Conservation (phyloP, 2,797 vertebrate genomes). For the Crenuchus spilurus region DNA sequence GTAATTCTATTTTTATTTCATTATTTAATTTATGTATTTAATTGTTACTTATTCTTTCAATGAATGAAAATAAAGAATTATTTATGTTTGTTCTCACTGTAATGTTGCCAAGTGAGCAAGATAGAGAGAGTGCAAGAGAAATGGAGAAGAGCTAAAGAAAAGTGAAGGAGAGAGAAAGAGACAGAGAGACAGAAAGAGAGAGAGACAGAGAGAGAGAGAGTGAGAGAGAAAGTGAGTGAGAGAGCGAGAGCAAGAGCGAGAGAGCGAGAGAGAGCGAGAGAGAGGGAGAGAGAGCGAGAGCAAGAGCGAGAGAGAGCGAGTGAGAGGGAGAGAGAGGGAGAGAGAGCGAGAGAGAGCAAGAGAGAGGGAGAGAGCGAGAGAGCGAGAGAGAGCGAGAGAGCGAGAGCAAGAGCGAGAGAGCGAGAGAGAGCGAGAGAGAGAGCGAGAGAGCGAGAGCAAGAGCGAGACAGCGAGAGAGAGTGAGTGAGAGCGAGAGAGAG, state of each 20-base stretch:
- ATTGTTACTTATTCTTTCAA: too few relatives aligned
- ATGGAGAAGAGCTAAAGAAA: neutral
- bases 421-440: too few relatives aligned
- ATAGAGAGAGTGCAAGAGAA: slow-evolving; percentile 37
- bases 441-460: too few relatives aligned
- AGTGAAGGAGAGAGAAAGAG: neutral
- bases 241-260: neutral
- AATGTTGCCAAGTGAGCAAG: too few relatives aligned
- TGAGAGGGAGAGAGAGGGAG: neutral
- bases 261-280: neutral
- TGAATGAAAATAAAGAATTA: too few relatives aligned
- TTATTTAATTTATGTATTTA: too few relatives aligned
- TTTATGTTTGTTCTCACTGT: too few relatives aligned
- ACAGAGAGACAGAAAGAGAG: slow-evolving; percentile 17
- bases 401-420: too few relatives aligned
- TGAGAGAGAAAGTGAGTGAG: too few relatives aligned
- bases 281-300: slow-evolving; percentile 24
- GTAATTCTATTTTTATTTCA: too few relatives aligned
- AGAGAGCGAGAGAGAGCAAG: slow-evolving; percentile 15
- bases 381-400: neutral
- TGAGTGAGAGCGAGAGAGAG: neutral
- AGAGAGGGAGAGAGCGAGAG: neutral
- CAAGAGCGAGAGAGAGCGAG: too few relatives aligned
- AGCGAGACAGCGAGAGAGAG: too few relatives aligned
- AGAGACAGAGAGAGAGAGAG: neutral